Evolutionary conservation across 2,888 invertebrate genomes (phyloP), one percentile per base, ranked within the genome.

Genomic region (Papilio protenor): DNA sequence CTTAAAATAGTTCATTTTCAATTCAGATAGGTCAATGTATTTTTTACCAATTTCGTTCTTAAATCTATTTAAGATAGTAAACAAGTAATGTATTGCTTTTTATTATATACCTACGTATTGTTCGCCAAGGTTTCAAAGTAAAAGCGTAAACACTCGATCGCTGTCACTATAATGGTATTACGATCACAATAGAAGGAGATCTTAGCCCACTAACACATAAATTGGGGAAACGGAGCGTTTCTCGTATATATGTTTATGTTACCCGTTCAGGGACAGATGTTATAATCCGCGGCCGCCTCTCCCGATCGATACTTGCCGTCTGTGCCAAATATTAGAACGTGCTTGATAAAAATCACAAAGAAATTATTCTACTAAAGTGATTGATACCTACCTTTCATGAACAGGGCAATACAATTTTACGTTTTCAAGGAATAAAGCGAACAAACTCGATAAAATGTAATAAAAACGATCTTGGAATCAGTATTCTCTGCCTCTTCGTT

Each of bases 181-280:
- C 61, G 64, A 64, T 74, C 33, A 64, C 47, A 64, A 52, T 64
- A 27, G 61, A 47, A 74, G 57, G 27, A 59, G 27, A 64, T 64
- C 64, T 49, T 61, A 74, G 64, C 64, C 61, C 45, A 40, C 64
- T 55, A 75, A 66, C 52, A 75, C 52, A 66, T 75, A 75, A 75
- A 75, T 66, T 66, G 66, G 21, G 40, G 61, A 76, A 71, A 71
- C 47, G 45, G 57, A 76, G 27, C 47, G 45, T 23, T 59, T 14
- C 59, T 27, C 27, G 14, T 70, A 69, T 55, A 27, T 75, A 69
- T 69, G 76, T 76, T 76, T 76, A 71, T 59, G 70, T 71, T 76
- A 47, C 45, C 73, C 27, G 66, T 77, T 77, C 69, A 59, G 73
- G 77, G 73, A 77, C 77, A 77, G 77, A 77, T 77, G 73, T 77